Evolutionary conservation across 2,888 invertebrate genomes (phyloP).

Genomic region (Lottia scabra): DNA sequence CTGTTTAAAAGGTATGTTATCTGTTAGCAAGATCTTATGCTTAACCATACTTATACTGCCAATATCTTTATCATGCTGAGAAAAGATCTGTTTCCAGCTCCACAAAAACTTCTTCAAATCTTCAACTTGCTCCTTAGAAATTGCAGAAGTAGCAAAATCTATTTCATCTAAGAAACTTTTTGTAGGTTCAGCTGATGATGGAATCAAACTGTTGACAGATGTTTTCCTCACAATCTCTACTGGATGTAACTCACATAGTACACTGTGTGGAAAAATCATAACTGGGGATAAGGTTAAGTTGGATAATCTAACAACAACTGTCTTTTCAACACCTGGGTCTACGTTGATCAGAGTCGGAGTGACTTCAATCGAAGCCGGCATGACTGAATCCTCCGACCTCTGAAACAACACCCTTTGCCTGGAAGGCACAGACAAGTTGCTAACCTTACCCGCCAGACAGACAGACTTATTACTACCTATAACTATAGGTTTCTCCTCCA

Average conservation of each 20-base stretch:
- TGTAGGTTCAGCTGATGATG: no score
- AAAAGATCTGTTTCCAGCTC: no score
- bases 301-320: background rate
- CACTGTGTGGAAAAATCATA: background rate
- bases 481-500: background rate
- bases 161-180: no score
- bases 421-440: background rate
- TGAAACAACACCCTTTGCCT: background rate
- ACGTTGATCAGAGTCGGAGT: background rate
- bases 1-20: constrained; percentile 23
- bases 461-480: background rate
- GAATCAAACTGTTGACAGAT: no score
- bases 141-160: no score
- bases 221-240: no score
- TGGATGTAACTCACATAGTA: background rate
- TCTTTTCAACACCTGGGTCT: background rate
- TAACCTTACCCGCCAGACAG: background rate
- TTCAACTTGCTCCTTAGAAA: no score
- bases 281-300: background rate
- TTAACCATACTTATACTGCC: constrained; percentile 18
- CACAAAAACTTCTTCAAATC: no score
- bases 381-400: background rate
- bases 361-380: background rate
- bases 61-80: constrained; percentile 3
- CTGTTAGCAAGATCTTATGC: constrained; percentile 23